These are phyloP conservation scores for Conus ventricosus DNA, from an alignment of 1,140 invertebrate genomes.

Conservation along the genomic window DNA sequence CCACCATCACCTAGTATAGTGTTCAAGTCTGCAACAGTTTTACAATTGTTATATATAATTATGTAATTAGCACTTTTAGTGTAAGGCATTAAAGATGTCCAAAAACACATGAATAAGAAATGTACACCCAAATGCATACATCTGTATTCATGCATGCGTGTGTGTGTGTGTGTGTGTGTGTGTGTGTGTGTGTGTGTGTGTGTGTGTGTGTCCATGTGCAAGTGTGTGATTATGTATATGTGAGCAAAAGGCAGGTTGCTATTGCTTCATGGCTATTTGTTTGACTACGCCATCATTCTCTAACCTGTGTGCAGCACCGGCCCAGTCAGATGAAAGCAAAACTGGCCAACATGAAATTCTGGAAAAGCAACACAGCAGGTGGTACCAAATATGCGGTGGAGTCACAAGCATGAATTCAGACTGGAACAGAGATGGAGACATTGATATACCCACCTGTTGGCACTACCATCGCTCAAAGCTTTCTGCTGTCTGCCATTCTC, in stretches of 20 bases:
- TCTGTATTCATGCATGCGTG: too few relatives aligned
- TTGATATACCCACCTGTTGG: not conserved
- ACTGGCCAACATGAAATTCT: conserved; percentile 67
- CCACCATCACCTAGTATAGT: too few relatives aligned
- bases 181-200: conserved; percentile 5
- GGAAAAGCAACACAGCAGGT: conserved; percentile 60
- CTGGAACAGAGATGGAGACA: not conserved
- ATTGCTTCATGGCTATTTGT: too few relatives aligned
- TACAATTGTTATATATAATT: too few relatives aligned
- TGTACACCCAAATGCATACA: too few relatives aligned
- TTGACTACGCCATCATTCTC: too few relatives aligned
- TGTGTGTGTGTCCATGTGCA: not conserved
- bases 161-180: not conserved
- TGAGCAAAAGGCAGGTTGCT: too few relatives aligned
- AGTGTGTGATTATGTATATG: not conserved
- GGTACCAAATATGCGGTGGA: conserved; percentile 67
- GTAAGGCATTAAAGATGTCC: too few relatives aligned
- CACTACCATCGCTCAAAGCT: not conserved
- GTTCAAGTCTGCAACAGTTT: too few relatives aligned
- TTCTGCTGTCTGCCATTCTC: not conserved
- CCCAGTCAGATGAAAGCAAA: conserved; percentile 68
- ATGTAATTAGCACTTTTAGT: too few relatives aligned
- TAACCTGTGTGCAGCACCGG: conserved; percentile 61
- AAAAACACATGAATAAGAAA: too few relatives aligned
- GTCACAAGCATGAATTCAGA: conserved; percentile 42